Evolutionary conservation across 1,140 invertebrate genomes (phyloP).

Genomic region (Palaemon carinicauda): DNA sequence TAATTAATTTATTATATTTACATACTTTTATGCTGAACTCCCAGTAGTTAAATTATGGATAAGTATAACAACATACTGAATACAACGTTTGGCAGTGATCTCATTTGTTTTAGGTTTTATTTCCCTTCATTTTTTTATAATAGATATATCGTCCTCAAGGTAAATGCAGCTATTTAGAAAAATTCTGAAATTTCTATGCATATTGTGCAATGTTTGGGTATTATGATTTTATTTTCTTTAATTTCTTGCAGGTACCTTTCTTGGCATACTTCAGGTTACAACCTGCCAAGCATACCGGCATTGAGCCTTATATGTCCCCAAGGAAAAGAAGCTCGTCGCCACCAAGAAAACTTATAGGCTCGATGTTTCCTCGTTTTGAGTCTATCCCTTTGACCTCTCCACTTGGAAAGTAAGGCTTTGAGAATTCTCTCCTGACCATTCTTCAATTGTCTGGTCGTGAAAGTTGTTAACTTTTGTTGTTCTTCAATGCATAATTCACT

Average conservation of each 20-base stretch:
- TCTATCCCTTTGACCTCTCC: conserved; percentile 35
- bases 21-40: too few species aligned
- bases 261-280: conserved; percentile 45
- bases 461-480: neutral
- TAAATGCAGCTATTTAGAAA: too few species aligned
- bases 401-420: conserved; percentile 32
- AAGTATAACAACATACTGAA: too few species aligned
- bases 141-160: too few species aligned
- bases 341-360: conserved; percentile 22
- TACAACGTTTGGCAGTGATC: too few species aligned
- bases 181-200: too few species aligned
- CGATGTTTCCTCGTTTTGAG: conserved; percentile 45
- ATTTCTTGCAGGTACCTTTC: conserved; percentile 42
- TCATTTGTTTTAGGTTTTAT: too few species aligned
- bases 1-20: too few species aligned
- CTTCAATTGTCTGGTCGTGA: neutral
- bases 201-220: too few species aligned
- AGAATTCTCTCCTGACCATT: neutral
- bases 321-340: conserved; percentile 36
- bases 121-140: too few species aligned
- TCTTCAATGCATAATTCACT: neutral
- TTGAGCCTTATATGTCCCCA: conserved; percentile 43
- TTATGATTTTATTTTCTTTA: neutral
- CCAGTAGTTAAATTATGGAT: too few species aligned
- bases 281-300: conserved; percentile 43